Percentiles rank a stretch among this genome's conserved stretches.
These are phyloP conservation scores for Cotesia glomerata DNA, from an alignment of 1,140 invertebrate species.

Conservation along the genomic window DNA sequence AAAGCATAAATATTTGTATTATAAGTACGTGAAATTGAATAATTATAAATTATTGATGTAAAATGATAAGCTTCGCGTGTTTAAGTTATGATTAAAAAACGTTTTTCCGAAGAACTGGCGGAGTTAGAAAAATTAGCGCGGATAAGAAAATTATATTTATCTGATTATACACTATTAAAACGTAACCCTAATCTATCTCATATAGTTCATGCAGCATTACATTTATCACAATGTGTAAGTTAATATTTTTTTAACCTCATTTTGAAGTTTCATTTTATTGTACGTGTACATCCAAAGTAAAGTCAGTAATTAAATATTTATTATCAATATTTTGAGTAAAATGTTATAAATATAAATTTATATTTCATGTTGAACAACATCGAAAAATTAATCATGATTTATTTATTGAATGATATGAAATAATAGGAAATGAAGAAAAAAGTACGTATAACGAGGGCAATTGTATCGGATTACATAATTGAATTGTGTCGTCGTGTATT, in stretches of 20 bases:
- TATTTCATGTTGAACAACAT: too few species aligned
- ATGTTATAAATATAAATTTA: too few species aligned
- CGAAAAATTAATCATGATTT: neutral
- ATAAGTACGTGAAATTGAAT: neutral
- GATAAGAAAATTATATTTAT: conserved; percentile 4
- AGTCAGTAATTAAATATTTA: neutral
- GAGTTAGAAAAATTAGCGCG: neutral
- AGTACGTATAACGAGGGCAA: neutral
- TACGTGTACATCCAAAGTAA: neutral
- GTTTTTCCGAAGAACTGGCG: neutral
- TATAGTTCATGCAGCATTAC: conserved; percentile 1
- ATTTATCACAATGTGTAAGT: conserved; percentile 25
- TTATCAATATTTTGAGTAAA: too few species aligned
- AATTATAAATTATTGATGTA: neutral
- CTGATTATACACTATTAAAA: neutral
- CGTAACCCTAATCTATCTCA: conserved; percentile 6
- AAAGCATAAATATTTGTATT: too few species aligned
- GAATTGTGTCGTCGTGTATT: conserved; percentile 15
- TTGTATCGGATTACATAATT: conserved; percentile 25
- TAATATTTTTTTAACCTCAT: conserved; percentile 22
- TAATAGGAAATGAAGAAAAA: conserved; percentile 6
- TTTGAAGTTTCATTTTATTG: neutral
- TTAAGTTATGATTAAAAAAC: neutral
- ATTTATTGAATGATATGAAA: neutral
- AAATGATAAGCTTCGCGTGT: neutral